These are phyloP conservation scores for Stomatorhinus walkeri DNA, from an alignment of 2,797 vertebrate species.

Conservation along the genomic window DNA sequence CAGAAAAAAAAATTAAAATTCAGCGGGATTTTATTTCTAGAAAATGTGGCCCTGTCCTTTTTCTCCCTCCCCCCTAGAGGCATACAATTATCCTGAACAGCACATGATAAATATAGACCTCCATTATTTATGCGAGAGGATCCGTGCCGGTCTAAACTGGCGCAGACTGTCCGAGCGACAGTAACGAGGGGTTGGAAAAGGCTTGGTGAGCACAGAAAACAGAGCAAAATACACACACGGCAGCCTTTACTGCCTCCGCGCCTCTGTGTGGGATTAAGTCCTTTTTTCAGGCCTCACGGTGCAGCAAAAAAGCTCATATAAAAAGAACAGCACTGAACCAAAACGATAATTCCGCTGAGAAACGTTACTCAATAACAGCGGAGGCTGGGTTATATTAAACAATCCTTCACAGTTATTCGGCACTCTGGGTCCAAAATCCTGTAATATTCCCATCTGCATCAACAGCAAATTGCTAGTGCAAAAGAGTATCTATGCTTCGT, in stretches of 20 bases:
- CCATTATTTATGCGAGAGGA: conserved; percentile 33
- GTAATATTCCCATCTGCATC: neutral
- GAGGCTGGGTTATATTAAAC: neutral
- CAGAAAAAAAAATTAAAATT: conserved; percentile 15
- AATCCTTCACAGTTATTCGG: neutral
- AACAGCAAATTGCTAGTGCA: neutral
- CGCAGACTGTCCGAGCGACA: conserved; percentile 25
- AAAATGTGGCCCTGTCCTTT: conserved; percentile 19
- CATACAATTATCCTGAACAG: conserved; percentile 36
- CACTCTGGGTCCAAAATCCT: neutral
- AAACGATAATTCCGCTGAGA: neutral
- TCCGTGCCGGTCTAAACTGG: conserved; percentile 30
- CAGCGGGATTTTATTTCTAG: conserved; percentile 30
- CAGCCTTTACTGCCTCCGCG: conserved; percentile 5
- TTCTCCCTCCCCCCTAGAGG: conserved; percentile 24
- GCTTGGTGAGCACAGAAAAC: neutral
- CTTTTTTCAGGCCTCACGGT: neutral
- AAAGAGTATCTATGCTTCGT: neutral
- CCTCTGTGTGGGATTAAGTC: neutral
- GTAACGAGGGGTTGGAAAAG: conserved; percentile 13
- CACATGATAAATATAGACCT: conserved; percentile 37
- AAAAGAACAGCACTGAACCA: neutral
- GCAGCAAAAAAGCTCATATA: neutral
- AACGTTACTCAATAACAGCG: neutral
- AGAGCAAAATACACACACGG: conserved; percentile 13